These are phyloP conservation scores for Malacoctenus gilli DNA, from an alignment of 2,797 vertebrate species.

Conservation along the genomic window DNA sequence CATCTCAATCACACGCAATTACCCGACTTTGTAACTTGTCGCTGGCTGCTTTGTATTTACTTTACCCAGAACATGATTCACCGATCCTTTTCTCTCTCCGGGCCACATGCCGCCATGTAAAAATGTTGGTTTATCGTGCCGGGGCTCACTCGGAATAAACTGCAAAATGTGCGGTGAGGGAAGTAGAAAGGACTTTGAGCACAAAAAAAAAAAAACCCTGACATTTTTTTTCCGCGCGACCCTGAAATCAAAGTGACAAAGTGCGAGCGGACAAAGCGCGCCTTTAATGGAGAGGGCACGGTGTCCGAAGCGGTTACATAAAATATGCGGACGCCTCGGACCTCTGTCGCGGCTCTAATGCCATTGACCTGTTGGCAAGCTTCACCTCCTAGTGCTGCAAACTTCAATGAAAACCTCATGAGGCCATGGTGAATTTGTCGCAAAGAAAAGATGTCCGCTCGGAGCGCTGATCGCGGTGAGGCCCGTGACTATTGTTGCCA, in stretches of 20 bases:
- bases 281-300: slow-evolving; percentile 8
- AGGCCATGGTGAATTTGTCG: slow-evolving; percentile 85
- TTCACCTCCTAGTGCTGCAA: slow-evolving; percentile 80
- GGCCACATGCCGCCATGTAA: slow-evolving; percentile 11
- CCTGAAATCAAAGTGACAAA: slow-evolving; percentile 33
- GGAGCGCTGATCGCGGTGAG: slow-evolving; percentile 83
- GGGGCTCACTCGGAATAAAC: slow-evolving; percentile 22
- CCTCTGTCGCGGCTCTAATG: slow-evolving; percentile 76
- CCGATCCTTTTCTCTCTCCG: slow-evolving; percentile 15
- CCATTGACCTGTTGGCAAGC: slow-evolving; percentile 82
- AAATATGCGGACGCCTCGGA: slow-evolving; percentile 38
- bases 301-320: slow-evolving; percentile 40
- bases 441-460: slow-evolving; percentile 85
- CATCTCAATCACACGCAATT: slow-evolving; percentile 40
- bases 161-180: slow-evolving; percentile 4
- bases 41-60: slow-evolving; percentile 23
- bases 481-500: slow-evolving; percentile 88
- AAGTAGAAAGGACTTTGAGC: slow-evolving; percentile 19
- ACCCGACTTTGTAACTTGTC: slow-evolving; percentile 11
- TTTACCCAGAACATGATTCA: slow-evolving; percentile 30
- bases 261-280: slow-evolving; percentile 27
- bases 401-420: slow-evolving; percentile 88
- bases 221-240: neutral
- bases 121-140: slow-evolving; percentile 21
- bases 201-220: slow-evolving; percentile 11